These are phyloP conservation scores for Andrena dorsata DNA, from an alignment of 2,888 invertebrate species.

Conservation along the genomic window DNA sequence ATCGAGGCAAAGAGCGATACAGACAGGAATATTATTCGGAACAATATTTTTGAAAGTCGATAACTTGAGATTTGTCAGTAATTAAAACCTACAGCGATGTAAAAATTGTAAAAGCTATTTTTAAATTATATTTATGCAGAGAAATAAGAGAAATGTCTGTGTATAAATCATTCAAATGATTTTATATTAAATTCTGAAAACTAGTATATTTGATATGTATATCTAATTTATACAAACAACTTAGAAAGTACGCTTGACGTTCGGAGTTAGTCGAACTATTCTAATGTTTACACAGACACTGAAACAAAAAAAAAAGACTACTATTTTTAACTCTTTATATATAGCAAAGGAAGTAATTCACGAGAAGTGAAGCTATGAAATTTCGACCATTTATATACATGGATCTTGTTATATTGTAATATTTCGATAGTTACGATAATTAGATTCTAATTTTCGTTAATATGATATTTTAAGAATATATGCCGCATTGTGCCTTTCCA, in stretches of 20 bases:
- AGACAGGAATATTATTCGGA: constrained; percentile 60
- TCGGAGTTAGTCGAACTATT: constrained; percentile 31
- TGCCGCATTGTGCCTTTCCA: constrained; percentile 69
- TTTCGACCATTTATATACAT: constrained; percentile 43
- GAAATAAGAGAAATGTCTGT: constrained; percentile 54
- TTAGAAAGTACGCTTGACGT: constrained; percentile 31
- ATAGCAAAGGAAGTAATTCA: constrained; percentile 52
- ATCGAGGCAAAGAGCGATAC: constrained; percentile 33
- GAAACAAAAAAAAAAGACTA: constrained; percentile 35
- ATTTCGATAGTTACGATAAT: constrained; percentile 45
- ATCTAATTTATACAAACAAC: constrained; percentile 59
- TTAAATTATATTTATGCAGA: constrained; percentile 46
- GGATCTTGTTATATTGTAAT: constrained; percentile 57
- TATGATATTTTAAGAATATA: constrained; percentile 59
- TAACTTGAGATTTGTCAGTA: constrained; percentile 48
- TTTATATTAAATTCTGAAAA: constrained; percentile 57
- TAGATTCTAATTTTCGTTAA: constrained; percentile 58
- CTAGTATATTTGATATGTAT: constrained; percentile 59
- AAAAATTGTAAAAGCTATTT: constrained; percentile 52
- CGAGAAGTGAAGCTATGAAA: constrained; percentile 32
- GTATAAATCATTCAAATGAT: constrained; percentile 57
- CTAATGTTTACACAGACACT: constrained; percentile 49
- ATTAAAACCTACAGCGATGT: constrained; percentile 38
- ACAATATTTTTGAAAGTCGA: constrained; percentile 64
- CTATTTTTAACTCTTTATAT: constrained; percentile 56